Base-by-base conservation (phyloP, 2,113 vertebrate species). In the Lagopus leucura region DNA sequence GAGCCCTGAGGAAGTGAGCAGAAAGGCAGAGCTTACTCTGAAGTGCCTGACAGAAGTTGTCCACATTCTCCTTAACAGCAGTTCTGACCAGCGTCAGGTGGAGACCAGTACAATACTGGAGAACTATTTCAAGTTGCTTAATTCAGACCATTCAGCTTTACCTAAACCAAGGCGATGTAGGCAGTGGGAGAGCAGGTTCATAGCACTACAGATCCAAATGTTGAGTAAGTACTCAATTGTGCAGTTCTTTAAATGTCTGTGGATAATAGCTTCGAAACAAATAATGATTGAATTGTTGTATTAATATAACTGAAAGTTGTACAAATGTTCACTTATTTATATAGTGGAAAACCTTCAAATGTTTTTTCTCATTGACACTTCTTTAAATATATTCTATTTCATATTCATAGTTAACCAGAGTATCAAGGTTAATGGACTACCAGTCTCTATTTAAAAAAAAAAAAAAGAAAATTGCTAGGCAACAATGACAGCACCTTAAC, bases 81-180 rank as follows among this genome's bases (percentile, higher is more conserved):
- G 99, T 97, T 99, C 99, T 6, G 99, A 99, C 95, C 99, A 99
- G 94, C 98, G 99, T 80, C 99, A 99, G 72, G 99, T 99, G 63
- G 99, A 99, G 95, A 99, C 99, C 0, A 98, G 98, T 91, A 98
- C 98, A 8, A 97, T 99, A 94, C 67, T 99, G 90, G 99, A 99
- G 96, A 99, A 99, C 96, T 99, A 99, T 97, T 99, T 99, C 97
- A 99, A 99, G 95, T 95, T 99, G 93, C 98, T 99, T 36, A 99
- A 99, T 97, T 99, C 99, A 2, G 99, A 99, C 96, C 99, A 98
- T 24, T 98, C 98, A 19, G 97, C 98, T 8, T 98, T 99, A 89
- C 97, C 98, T 84, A 98, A 98, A 61, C 84, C 97, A 34, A 96
- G 92, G 82, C 96, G 92, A 24, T 98, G 98, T 57, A 98, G 98